Conservation (phyloP, 1,140 invertebrate genomes). For the Yoshiicerus persimilis region DNA sequence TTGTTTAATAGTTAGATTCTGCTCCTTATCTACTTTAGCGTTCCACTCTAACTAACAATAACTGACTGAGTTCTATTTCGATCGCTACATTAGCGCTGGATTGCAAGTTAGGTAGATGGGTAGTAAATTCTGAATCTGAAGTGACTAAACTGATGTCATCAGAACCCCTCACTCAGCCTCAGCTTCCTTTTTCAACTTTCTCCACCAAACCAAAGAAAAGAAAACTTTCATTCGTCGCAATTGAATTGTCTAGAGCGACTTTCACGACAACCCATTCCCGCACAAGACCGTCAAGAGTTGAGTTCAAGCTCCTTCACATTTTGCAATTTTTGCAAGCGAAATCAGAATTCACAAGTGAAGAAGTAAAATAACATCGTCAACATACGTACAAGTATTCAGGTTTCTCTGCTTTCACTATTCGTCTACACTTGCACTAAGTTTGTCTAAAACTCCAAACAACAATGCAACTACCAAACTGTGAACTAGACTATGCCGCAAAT, state of each 20-base stretch:
- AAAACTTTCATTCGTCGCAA: neutral
- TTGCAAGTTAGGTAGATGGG: neutral
- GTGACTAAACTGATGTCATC: neutral
- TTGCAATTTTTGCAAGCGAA: neutral
- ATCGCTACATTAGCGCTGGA: neutral
- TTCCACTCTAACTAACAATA: neutral
- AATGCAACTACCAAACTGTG: neutral
- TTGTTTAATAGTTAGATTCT: neutral
- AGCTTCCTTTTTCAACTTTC: neutral
- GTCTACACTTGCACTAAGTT: neutral
- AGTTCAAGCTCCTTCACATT: neutral
- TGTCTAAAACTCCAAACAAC: neutral
- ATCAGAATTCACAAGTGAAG: neutral
- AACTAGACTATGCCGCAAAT: neutral
- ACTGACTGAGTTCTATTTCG: neutral
- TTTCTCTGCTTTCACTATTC: no score
- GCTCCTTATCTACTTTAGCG: neutral
- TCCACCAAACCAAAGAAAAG: neutral
- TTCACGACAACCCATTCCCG: neutral
- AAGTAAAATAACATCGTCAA: neutral
- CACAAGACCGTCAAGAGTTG: neutral
- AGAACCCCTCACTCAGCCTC: neutral
- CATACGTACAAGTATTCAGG: neutral
- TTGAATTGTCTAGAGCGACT: neutral
- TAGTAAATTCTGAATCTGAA: neutral